A percentile compares a stretch with the other conserved stretches of the same genome.
phyloP scores from a whole-genome alignment of 2,888 invertebrate species.

The Odontomyia ornata region DNA sequence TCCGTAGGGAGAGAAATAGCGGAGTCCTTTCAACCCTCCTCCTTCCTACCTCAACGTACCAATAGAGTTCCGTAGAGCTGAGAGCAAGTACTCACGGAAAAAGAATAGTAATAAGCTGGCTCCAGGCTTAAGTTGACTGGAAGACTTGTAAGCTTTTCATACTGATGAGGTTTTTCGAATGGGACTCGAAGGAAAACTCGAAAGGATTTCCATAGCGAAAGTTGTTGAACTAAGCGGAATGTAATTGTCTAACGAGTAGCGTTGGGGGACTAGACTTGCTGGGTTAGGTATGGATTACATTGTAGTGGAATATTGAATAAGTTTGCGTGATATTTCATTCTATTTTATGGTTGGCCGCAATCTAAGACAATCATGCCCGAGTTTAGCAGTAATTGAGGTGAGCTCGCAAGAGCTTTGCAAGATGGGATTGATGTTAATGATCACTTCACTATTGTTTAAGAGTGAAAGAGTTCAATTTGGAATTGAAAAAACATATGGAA shows the following conservation, averaged over 20 bases:
- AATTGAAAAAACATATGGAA: too few species aligned
- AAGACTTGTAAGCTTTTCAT: neutral
- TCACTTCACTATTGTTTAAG: too few species aligned
- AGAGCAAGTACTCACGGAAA: neutral
- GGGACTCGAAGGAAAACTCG: neutral
- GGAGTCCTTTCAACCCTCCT: neutral
- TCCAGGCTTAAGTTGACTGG: neutral
- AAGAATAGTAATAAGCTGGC: slow-evolving; percentile 21
- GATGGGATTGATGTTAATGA: too few species aligned
- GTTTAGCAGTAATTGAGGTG: neutral
- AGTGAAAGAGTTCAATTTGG: too few species aligned
- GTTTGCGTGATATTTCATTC: slow-evolving; percentile 18
- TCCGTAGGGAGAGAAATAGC: too few species aligned
- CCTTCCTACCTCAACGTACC: neutral
- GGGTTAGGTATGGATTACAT: neutral
- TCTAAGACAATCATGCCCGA: neutral
- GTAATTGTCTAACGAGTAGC: neutral
- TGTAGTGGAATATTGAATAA: slow-evolving; percentile 17
- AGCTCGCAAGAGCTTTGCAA: neutral
- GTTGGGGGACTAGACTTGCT: neutral
- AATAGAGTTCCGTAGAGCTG: neutral
- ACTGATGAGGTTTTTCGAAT: neutral
- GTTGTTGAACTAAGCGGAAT: slow-evolving; percentile 25
- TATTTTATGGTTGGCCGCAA: neutral
- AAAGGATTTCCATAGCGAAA: slow-evolving; percentile 10